Evolutionary conservation across 1,140 invertebrate genomes (phyloP), one percentile per base, ranked within the genome.

Genomic region (Apis cerana): DNA sequence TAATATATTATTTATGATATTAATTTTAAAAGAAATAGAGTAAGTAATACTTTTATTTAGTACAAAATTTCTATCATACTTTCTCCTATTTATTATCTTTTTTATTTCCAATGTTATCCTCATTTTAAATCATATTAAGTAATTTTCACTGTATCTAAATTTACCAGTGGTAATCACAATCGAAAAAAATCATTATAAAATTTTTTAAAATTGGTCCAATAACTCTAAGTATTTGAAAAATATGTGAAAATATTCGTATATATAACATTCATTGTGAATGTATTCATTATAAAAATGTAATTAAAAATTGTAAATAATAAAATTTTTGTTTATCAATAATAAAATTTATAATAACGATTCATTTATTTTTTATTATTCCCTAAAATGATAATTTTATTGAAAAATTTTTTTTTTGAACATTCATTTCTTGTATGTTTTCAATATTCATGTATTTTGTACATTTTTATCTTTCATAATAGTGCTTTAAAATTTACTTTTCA

Each of bases 21-120:
- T 4, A 33, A 15, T 74, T n/a, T 23, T 48, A 7, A 13, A 17
- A n/a, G 21, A 61, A n/a, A 27, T 17, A 19, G 10, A 23, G 52
- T 50, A 76, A n/a, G 15, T 43, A 17, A 50, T 61, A 33, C 10
- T 58, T 17, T 10, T n/a, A 15, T n/a, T 56, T 48, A 19, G 43
- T 19, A 56, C 52, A 76, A 64, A 52, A 50, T 52, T 54, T 61
- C 56, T 58, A 61, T 48, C n/a, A 43, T 74, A 65, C 78, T 80
- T 80, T 80, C 79, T 67, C 70, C 43, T 58, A 48, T 58, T 75
- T 80, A 74, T 80, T 67, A 75, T 23, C 19, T 59, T 11, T 54
- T 54, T 54, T 52, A 11, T 61, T 79, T 56, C 10, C 21, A 65
- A 50, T 15, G 21, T 52, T 54, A 74, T 58, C 43, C 17, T 17